A percentile compares a stretch with the other conserved stretches of the same genome.
Evolutionary conservation across 1,140 invertebrate species (phyloP).

Genomic region (Eubasilissa regina): DNA sequence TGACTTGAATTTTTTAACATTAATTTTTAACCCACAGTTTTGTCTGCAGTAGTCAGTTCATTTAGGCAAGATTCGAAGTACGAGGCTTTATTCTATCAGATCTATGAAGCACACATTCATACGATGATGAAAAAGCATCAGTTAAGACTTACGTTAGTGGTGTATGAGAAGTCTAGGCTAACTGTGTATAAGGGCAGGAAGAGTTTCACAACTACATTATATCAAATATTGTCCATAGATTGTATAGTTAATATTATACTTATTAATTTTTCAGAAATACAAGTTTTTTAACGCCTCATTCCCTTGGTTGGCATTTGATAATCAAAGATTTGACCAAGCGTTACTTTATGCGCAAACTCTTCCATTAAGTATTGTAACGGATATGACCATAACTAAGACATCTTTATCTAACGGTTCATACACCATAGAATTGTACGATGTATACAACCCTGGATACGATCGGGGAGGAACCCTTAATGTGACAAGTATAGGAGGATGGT

Average conservation of each 20-base stretch:
- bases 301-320: constrained; percentile 50
- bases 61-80: too few relatives aligned
- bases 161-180: too few relatives aligned
- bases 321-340: constrained; percentile 20
- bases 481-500: constrained; percentile 44
- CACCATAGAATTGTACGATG: constrained; percentile 46
- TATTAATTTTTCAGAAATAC: constrained; percentile 52
- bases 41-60: too few relatives aligned
- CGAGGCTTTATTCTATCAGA: too few relatives aligned
- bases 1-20: too few relatives aligned
- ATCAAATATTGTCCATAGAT: too few relatives aligned
- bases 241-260: background rate
- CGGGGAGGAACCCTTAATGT: constrained; percentile 46
- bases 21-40: too few relatives aligned
- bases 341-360: constrained; percentile 42
- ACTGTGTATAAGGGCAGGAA: too few relatives aligned
- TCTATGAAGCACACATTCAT: too few relatives aligned
- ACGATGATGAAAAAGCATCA: too few relatives aligned
- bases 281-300: constrained; percentile 53
- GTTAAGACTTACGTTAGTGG: too few relatives aligned
- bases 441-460: constrained; percentile 51
- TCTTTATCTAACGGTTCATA: constrained; percentile 3
- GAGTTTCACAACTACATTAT: too few relatives aligned
- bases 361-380: constrained; percentile 45
- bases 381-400: constrained; percentile 50